Evolutionary conservation across 2,113 vertebrate genomes (phyloP).

Genomic region (Lycocorax pyrrhopterus): DNA sequence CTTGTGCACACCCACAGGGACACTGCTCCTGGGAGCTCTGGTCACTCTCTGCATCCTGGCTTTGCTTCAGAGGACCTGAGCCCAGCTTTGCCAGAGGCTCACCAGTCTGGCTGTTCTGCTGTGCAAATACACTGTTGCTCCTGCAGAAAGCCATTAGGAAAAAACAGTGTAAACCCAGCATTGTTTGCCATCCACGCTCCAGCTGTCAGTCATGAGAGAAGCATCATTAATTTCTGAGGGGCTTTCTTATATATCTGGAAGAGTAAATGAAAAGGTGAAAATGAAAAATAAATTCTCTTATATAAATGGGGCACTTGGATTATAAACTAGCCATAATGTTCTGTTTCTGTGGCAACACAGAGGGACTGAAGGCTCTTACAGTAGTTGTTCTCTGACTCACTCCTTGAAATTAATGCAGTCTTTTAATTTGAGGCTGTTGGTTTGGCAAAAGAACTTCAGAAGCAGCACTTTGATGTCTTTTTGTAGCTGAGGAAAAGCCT

Average conservation of each 20-base stretch:
- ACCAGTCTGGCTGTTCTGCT: neutral
- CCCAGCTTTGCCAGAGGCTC: neutral
- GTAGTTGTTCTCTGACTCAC: constrained; percentile 45
- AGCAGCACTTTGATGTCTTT: constrained; percentile 59
- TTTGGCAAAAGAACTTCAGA: constrained; percentile 57
- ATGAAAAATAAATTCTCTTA: constrained; percentile 49
- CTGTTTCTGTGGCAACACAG: constrained; percentile 51
- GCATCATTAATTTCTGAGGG: constrained; percentile 31
- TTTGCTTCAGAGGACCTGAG: neutral
- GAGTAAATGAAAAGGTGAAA: constrained; percentile 44
- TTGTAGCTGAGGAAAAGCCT: constrained; percentile 51
- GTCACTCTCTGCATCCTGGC: no score
- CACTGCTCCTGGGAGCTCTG: neutral
- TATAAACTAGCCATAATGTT: constrained; percentile 49
- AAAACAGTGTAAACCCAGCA: neutral
- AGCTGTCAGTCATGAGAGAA: neutral
- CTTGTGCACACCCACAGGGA: neutral
- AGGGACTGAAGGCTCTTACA: constrained; percentile 6
- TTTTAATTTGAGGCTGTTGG: constrained; percentile 58
- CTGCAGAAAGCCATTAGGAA: neutral
- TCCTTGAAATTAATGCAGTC: constrained; percentile 59
- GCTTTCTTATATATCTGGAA: neutral
- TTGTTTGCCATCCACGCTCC: neutral
- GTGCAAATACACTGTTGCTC: neutral
- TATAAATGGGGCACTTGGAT: constrained; percentile 42